Evolutionary conservation across 2,113 vertebrate genomes (phyloP), one percentile per base, ranked within the genome.

Genomic region (Lipophrys pholis): DNA sequence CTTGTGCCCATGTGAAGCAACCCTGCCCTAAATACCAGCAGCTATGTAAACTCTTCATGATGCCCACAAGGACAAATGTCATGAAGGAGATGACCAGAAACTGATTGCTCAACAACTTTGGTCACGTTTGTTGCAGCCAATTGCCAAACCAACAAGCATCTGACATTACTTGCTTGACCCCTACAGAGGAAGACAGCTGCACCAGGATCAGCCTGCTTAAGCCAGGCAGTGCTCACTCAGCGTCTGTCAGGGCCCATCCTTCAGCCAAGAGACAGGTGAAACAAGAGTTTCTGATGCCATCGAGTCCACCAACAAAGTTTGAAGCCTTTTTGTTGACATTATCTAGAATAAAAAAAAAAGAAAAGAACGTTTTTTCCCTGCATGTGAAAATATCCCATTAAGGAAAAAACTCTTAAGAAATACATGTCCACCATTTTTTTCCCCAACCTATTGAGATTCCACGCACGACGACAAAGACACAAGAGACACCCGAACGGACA

Each of bases 171-270:
- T 49, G 17, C 41, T 7, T 36, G 51, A 30, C 46, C 16, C 59
- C n/a, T 11, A 14, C 5, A 54, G 46, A 49, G 11, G 63, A 17
- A 62, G 59, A 69, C 55, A 55, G 54, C 65, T 43, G 49, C 53
- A 49, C n/a, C 14, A 50, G 41, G 17, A 68, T 50, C 65, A 39
- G 49, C 36, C 35, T 30, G 14, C 21, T 30, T 30, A 30, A 30
- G 21, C 21, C 21, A 30, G 21, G 21, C 5, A 12, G 10, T 55
- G 68, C 64, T 56, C 57, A 16, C 52, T 84, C 60, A 70, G 64
- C 72, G 64, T 38, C 73, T 64, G 65, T 61, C 54, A 73, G 43
- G 39, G 56, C 76, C 53, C 53, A 10, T 42, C 51, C 46, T 43
- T 10, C 21, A n/a, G 15, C 40, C 14, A 3, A 8, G 11, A 1